Evolutionary conservation across 2,113 vertebrate species (phyloP).

Genomic region (Bostrychus sinensis): DNA sequence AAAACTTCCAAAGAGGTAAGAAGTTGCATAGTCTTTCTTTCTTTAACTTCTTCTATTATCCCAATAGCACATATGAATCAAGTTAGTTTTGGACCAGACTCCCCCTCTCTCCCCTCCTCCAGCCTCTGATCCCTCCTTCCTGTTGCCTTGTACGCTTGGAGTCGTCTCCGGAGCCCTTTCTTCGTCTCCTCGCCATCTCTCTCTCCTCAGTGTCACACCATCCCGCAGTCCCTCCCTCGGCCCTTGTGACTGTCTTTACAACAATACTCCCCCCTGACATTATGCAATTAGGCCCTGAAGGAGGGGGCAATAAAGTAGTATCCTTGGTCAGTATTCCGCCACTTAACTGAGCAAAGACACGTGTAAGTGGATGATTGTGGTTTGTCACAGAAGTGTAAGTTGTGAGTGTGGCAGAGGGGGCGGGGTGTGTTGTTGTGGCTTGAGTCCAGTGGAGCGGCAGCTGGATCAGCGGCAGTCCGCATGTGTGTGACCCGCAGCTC

Average conservation of each 20-base stretch:
- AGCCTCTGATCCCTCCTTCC: conserved; percentile 37
- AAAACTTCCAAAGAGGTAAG: too few species aligned
- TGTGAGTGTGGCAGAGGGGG: conserved; percentile 6
- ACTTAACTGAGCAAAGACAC: conserved; percentile 14
- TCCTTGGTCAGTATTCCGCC: conserved; percentile 16
- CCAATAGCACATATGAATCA: too few species aligned
- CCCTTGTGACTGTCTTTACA: conserved; percentile 1
- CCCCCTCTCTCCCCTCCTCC: conserved; percentile 27
- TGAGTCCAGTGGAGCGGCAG: conserved; percentile 29
- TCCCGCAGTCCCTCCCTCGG: conserved; percentile 55
- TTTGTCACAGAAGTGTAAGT: neutral
- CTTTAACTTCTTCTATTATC: too few species aligned
- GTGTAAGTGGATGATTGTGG: neutral
- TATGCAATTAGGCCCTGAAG: neutral
- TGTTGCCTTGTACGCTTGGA: conserved; percentile 36
- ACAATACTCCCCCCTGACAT: neutral
- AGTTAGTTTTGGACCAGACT: conserved; percentile 29
- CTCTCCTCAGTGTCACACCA: conserved; percentile 65
- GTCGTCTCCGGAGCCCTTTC: conserved; percentile 41
- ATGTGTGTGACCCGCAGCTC: neutral
- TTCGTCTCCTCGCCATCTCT: conserved; percentile 40
- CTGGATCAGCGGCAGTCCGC: conserved; percentile 29
- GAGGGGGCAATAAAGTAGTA: conserved; percentile 11
- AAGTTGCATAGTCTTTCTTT: too few species aligned
- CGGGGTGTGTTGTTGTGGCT: conserved; percentile 25